Evolutionary conservation across 2,888 invertebrate genomes (phyloP).

Genomic region (Leptogaster cylindrica): DNA sequence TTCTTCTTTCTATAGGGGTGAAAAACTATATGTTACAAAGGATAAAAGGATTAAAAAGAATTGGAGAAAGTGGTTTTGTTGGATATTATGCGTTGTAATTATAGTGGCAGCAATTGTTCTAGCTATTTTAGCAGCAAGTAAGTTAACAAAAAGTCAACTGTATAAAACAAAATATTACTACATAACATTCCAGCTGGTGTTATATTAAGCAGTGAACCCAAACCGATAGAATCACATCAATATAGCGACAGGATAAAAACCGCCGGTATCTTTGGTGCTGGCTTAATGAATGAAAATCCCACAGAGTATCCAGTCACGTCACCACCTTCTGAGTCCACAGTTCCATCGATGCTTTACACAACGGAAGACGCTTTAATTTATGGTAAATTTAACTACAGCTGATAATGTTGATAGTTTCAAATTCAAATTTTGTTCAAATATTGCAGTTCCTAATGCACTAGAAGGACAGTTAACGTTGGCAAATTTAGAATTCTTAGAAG

Average conservation of each 20-base stretch:
- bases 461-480: conserved; percentile 74
- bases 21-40: conserved; percentile 81
- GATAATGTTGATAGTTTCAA: neutral
- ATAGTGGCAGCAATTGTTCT: conserved; percentile 72
- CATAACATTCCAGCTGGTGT: conserved; percentile 70
- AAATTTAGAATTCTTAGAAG: conserved; percentile 69
- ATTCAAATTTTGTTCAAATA: neutral
- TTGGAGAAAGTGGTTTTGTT: conserved; percentile 71
- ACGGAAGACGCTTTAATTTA: conserved; percentile 64
- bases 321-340: conserved; percentile 44
- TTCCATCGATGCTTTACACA: conserved; percentile 50
- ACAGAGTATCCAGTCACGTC: conserved; percentile 45
- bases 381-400: conserved; percentile 59
- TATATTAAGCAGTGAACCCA: conserved; percentile 70
- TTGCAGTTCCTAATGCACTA: conserved; percentile 71
- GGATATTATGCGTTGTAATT: conserved; percentile 72
- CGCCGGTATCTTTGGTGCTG: conserved; percentile 60
- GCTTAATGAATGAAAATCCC: conserved; percentile 29
- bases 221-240: conserved; percentile 66
- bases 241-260: conserved; percentile 65
- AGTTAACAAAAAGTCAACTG: conserved; percentile 57
- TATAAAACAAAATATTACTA: neutral
- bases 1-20: no score
- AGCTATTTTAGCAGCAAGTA: conserved; percentile 77
- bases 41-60: conserved; percentile 76